Evolutionary conservation across 1,140 invertebrate genomes (phyloP), one percentile per base, ranked within the genome.

Genomic region (Drosophila grimshawi): DNA sequence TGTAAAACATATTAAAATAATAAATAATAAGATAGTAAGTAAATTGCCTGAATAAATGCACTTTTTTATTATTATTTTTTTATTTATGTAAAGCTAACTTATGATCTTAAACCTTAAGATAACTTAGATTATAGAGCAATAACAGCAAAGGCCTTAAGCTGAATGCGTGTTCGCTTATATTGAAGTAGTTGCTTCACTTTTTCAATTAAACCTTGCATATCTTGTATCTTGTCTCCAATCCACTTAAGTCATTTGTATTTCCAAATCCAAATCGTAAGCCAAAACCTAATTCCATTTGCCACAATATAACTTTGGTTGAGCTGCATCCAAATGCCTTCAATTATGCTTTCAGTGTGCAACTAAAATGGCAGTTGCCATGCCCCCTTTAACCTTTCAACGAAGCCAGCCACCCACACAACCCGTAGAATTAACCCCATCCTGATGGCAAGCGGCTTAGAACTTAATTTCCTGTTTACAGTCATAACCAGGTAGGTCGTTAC

Each of bases 401-500:
- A 52, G 8, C 49, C 35, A 32, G 2, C 5, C 41, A 27, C 7
- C 43, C 48, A 30, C 8, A n/a, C 1, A 11, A 33, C 10, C 10
- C 49, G 19, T 49, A 10, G 46, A 49, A 30, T 32, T 2, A 33
- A 33, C 30, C 49, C 32, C 30, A n/a, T 45, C 10, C 45, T 10
- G 8, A 33, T 46, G 60, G 46, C 70, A 48, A 57, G 62, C 43
- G 68, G 64, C 78, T 75, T 75, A 78, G 61, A 52, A 66, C 71
- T 70, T 75, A 78, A 80, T 78, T 78, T 80, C 57, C 71, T 78
- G 65, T 78, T 80, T 70, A 46, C 65, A 74, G 56, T 78, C 57
- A 78, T 75, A 78, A 67, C 70, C 64, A 62, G 64, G 49, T 48
- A 41, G 46, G 46, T 29, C 57, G 39, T 29, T 46, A 52, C 48